Conservation (phyloP, 2,797 vertebrate species). For the Hozukius guyotensis region DNA sequence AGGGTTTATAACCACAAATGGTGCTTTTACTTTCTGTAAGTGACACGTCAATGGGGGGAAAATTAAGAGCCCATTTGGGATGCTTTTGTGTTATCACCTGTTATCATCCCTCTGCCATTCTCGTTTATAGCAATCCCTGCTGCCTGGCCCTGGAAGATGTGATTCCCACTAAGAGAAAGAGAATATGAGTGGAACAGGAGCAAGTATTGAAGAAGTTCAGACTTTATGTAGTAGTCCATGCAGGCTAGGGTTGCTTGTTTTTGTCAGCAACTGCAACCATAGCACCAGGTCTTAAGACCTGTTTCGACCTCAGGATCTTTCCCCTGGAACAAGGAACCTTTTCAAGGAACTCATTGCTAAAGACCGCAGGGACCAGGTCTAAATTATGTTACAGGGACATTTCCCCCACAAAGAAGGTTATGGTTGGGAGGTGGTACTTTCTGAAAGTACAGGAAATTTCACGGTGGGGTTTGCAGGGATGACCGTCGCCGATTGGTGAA, state of each 20-base stretch:
- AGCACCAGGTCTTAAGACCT: not conserved
- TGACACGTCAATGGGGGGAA: not conserved
- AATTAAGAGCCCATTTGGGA: not conserved
- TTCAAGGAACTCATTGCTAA: too few species aligned
- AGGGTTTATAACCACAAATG: not conserved
- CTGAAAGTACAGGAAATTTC: too few species aligned
- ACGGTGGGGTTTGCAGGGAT: too few species aligned
- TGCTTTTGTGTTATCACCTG: slow-evolving; percentile 77
- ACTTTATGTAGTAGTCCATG: not conserved
- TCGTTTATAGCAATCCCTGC: slow-evolving; percentile 95
- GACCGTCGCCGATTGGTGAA: rapidly evolving
- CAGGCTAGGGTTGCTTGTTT: not conserved
- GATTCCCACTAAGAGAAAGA: slow-evolving; percentile 86
- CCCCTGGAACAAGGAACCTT: not conserved
- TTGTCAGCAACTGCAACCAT: not conserved
- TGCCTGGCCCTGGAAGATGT: slow-evolving; percentile 94
- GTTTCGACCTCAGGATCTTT: not conserved
- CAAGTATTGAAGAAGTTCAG: not conserved
- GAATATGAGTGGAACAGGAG: not conserved
- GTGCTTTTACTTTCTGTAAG: not conserved
- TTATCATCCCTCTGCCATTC: slow-evolving; percentile 92
- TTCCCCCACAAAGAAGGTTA: too few species aligned
- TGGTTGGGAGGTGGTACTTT: too few species aligned
- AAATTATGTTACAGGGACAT: too few species aligned
- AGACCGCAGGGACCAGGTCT: too few species aligned